These are phyloP conservation scores for Pogona vitticeps DNA, from an alignment of 2,113 vertebrate species.

Conservation along the genomic window DNA sequence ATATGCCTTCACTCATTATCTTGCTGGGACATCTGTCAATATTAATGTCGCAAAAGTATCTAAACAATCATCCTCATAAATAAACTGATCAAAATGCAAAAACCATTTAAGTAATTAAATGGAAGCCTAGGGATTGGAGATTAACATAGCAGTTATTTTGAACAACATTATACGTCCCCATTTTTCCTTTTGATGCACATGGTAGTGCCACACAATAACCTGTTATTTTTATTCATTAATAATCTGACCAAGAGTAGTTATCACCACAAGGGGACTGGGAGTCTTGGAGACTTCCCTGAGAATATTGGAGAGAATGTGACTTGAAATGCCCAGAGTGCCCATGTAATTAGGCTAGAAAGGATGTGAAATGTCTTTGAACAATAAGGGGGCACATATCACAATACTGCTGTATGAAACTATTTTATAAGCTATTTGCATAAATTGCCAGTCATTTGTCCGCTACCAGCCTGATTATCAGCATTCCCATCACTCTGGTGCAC, in stretches of 20 bases:
- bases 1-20: constrained; percentile 62
- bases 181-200: constrained; percentile 52
- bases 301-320: background rate
- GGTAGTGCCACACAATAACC: background rate
- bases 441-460: constrained; percentile 2
- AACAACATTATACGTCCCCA: constrained; percentile 50
- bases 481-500: background rate
- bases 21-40: constrained; percentile 70
- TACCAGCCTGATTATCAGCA: background rate
- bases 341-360: background rate
- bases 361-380: background rate
- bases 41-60: constrained; percentile 66
- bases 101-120: constrained; percentile 58
- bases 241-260: background rate
- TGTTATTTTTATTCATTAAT: background rate
- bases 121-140: constrained; percentile 41
- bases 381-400: background rate
- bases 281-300: background rate
- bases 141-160: constrained; percentile 62
- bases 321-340: background rate
- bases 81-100: constrained; percentile 58
- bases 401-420: background rate
- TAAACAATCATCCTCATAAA: constrained; percentile 57
- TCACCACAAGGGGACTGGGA: background rate
- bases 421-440: background rate